These are phyloP conservation scores for Bucco capensis DNA, from an alignment of 2,113 vertebrate species.

Conservation along the genomic window DNA sequence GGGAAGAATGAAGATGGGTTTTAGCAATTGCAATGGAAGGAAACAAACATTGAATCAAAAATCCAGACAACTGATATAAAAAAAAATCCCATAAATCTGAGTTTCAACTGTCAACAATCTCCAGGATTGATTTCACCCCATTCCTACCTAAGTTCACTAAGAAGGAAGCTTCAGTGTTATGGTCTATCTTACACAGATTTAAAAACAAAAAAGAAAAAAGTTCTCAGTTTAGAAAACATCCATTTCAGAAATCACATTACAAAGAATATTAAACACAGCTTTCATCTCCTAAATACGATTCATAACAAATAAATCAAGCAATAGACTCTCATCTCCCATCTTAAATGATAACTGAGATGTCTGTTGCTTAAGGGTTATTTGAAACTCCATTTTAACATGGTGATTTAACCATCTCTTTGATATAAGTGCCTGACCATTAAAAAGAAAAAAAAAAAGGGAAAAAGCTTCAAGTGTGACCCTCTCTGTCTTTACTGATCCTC, in stretches of 20 bases:
- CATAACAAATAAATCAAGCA: not conserved
- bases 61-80: not conserved
- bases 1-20: accelerated
- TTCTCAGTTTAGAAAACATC: not conserved
- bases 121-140: not conserved
- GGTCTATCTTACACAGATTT: not conserved
- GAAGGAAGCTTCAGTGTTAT: not conserved
- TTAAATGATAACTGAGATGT: not conserved
- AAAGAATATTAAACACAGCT: not conserved
- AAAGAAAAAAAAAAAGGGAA: not conserved
- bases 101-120: not conserved
- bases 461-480: accelerated
- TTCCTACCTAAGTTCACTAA: not conserved
- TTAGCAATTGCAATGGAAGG: not conserved
- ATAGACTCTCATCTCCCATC: not conserved
- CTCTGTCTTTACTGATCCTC: not conserved
- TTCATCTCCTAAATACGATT: not conserved
- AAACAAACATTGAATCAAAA: not conserved
- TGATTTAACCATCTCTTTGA: not conserved
- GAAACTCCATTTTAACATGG: not conserved
- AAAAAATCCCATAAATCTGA: not conserved
- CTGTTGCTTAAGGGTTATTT: not conserved
- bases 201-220: not conserved
- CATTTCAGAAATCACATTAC: not conserved
- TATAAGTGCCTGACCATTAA: not conserved